phyloP scores from a whole-genome alignment of 2,888 invertebrate genomes.

The Drosophila rubida region DNA sequence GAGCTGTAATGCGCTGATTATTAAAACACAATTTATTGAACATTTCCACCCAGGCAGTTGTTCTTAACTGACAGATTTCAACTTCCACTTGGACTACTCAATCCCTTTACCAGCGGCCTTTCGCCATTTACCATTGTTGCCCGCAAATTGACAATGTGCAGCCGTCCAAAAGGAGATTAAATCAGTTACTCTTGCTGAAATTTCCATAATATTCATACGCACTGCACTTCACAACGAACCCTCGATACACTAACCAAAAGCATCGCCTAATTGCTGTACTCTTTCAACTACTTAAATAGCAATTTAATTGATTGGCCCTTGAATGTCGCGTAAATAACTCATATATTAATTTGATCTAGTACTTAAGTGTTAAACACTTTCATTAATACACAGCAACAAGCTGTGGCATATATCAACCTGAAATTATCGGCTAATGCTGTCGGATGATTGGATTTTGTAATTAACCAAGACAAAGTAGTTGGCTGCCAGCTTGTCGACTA shows the following conservation, averaged over 20 bases:
- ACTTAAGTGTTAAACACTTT: not conserved
- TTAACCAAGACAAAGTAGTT: slow-evolving; percentile 26
- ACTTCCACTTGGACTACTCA: slow-evolving; percentile 11
- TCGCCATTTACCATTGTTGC: not conserved
- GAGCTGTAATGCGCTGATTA: slow-evolving; percentile 47
- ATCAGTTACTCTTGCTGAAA: not conserved
- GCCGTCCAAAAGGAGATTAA: slow-evolving; percentile 1
- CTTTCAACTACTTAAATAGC: too few relatives aligned
- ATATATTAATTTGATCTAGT: too few relatives aligned
- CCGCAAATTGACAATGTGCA: slow-evolving; percentile 8
- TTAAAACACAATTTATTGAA: slow-evolving; percentile 62
- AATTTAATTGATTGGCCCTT: too few relatives aligned
- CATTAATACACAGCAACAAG: too few relatives aligned
- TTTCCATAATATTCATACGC: not conserved
- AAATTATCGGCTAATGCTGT: too few relatives aligned
- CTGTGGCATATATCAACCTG: too few relatives aligned
- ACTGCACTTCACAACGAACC: not conserved
- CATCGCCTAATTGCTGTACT: too few relatives aligned
- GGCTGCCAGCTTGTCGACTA: not conserved
- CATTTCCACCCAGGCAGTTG: slow-evolving; percentile 27
- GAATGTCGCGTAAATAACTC: too few relatives aligned
- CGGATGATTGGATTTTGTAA: slow-evolving; percentile 20
- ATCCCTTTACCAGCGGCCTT: not conserved
- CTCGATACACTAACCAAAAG: not conserved
- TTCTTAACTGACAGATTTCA: slow-evolving; percentile 19